Evolutionary conservation across 2,113 vertebrate genomes (phyloP), one percentile per base, ranked within the genome.

Genomic region (Grus americana): DNA sequence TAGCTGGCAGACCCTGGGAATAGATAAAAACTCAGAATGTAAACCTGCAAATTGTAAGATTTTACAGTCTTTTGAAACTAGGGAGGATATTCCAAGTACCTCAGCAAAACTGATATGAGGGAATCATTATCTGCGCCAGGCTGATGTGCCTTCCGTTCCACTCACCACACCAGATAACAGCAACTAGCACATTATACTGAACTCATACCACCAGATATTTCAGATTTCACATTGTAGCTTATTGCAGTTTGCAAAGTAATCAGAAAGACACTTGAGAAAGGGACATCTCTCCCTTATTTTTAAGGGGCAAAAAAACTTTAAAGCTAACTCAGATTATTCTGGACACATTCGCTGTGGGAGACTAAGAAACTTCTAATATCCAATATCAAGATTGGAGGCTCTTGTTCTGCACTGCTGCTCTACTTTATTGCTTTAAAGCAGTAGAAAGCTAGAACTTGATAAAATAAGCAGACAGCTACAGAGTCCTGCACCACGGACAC

Each of bases 1-100:
- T 90, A 94, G 83, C 86, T 92, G 49, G 36, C 70, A 97, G 83
- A 97, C 36, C 38, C 55, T 40, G 29, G 46, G 47, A 96, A 88
- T 27, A 97, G 96, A 97, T 97, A 97, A 97, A 96, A 94, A 97
- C 90, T 88, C 65, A 96, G 94, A 97, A 94, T 78, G 92, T 70
- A 98, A 97, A 95, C 78, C 55, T 92, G 90, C 66, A 90, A 97
- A 86, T 83, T 87, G 54, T 78, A 95, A 92, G 87, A 97, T 95
- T 95, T 97, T 95, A 83, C 94, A 90, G 76, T 86, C 90, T 87
- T 97, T 97, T 93, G 75, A 93, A 97, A 94, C 52, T 71, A 63
- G 66, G 86, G 78, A 92, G 47, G 71, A 84, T 97, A 79, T 80
- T 83, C 91, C 86, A 84, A 95, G 72, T 71, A 80, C 79, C 90